Evolutionary conservation across 35 echinoderm and acorn worm genomes (phyloP).

Genomic region (Apostichopus parvimensis): DNA sequence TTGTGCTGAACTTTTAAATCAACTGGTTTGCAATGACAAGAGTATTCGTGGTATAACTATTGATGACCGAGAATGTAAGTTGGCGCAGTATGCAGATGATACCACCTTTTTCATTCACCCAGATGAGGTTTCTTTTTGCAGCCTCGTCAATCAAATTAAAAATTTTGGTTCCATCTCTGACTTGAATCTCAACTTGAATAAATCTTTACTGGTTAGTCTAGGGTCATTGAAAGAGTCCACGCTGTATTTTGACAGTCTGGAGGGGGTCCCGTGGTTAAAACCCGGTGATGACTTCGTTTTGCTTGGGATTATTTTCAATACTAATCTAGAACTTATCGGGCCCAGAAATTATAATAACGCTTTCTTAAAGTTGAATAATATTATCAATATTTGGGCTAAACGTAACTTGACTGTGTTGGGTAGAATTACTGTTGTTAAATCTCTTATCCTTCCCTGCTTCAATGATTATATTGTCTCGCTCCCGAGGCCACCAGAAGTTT

Average conservation of each 20-base stretch:
- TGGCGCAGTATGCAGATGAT: neutral
- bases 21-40: neutral
- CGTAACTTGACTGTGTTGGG: too few relatives aligned
- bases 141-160: neutral
- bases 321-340: too few relatives aligned
- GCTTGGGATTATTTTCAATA: too few relatives aligned
- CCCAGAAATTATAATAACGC: neutral
- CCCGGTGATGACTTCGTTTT: neutral
- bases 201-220: neutral
- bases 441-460: neutral
- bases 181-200: too few relatives aligned
- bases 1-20: neutral
- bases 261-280: neutral
- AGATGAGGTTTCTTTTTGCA: too few relatives aligned
- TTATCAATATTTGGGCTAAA: too few relatives aligned
- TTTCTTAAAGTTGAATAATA: neutral
- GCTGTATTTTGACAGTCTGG: too few relatives aligned
- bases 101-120: constrained; percentile 2
- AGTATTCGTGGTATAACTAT: neutral
- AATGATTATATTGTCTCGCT: neutral
- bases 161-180: neutral
- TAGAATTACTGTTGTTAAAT: neutral
- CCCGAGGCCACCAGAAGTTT: neutral
- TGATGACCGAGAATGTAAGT: neutral
- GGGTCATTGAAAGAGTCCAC: neutral